A percentile compares a stretch with the other conserved stretches of the same genome.
Conservation (phyloP, 2,888 invertebrate species). For the Elegia similella region DNA sequence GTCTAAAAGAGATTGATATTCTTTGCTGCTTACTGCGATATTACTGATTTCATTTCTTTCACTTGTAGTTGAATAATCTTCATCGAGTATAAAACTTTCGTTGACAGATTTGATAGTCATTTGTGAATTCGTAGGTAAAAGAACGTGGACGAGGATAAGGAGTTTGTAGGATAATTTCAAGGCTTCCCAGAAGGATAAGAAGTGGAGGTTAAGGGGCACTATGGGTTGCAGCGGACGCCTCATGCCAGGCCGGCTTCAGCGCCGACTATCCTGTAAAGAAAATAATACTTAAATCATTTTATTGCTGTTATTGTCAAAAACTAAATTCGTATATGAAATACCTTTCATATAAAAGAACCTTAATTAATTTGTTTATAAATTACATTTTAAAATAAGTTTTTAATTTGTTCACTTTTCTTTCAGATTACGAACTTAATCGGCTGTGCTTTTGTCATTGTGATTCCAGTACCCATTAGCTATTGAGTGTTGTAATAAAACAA, state of each 20-base stretch:
- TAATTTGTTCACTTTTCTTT: too few relatives aligned
- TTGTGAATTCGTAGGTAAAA: constrained; percentile 51
- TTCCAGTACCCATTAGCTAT: too few relatives aligned
- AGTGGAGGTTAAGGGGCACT: constrained; percentile 51
- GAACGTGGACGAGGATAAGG: constrained; percentile 41
- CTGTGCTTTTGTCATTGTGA: too few relatives aligned
- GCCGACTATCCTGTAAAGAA: constrained; percentile 56
- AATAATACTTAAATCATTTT: constrained; percentile 2
- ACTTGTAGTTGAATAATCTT: constrained; percentile 13
- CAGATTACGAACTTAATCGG: too few relatives aligned
- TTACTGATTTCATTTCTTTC: constrained; percentile 26
- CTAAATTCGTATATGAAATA: too few relatives aligned
- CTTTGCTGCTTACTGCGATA: constrained; percentile 39
- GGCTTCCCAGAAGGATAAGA: constrained; percentile 61
- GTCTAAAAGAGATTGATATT: constrained; percentile 54
- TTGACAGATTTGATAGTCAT: constrained; percentile 34
- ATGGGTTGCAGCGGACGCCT: constrained; percentile 56
- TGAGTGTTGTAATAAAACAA: too few relatives aligned
- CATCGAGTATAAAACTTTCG: background rate
- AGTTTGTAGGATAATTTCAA: constrained; percentile 47
- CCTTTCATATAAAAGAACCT: too few relatives aligned
- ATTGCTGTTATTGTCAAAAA: background rate
- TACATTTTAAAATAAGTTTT: too few relatives aligned
- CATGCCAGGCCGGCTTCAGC: constrained; percentile 68
- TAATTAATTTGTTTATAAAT: too few relatives aligned